Base-by-base conservation (phyloP, 1,140 invertebrate genomes). In the Drosophila lowei region DNA sequence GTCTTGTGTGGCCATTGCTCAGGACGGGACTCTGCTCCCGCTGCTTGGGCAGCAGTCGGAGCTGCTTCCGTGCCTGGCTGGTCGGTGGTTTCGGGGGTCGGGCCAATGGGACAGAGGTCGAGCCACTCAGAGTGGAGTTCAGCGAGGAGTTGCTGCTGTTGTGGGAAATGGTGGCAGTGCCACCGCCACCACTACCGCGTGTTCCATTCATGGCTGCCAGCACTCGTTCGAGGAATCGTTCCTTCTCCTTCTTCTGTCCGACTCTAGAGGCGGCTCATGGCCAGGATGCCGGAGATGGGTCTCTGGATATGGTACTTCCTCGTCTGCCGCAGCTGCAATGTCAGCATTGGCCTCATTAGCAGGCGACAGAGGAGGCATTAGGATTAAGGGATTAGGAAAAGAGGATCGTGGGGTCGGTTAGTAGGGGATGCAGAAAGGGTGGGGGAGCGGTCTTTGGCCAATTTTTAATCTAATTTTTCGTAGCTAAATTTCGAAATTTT, bases 181-280 rank as follows among this genome's bases (percentile, higher is more conserved):
- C 49, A 30, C 65, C 65, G 15, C 53, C 23, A 15, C 58, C 63
- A 15, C 53, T 18, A n/a, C 57, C 67, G 11, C 72, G 46, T 6
- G 66, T 62, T n/a, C 81, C 78, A 25, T 90, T 90, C 89, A 90
- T 89, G 38, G 89, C 89, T 57, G 67, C 72, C 49, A 81, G 30
- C 2, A 90, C 89, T 41, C 85, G 79, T 28, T 84, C 79, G 64
- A 90, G 67, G 62, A 90, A 90, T 62, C 77, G 77, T 42, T 68
- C 68, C 43, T 74, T 73, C 11, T 85, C 68, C 83, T n/a, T n/a
- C 72, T 56, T 16, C 68, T 62, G 16, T 74, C 72, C 21, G 53
- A 13, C 13, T 73, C 73, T 80, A 77, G 30, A 21, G 74, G 41
- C n/a, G 6, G 15, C 21, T 16, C 18, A 54, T 52, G 57, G 42